Evolutionary conservation across 2,888 invertebrate species (phyloP), one percentile per base, ranked within the genome.

Genomic region (Synanthedon andrenaeformis): DNA sequence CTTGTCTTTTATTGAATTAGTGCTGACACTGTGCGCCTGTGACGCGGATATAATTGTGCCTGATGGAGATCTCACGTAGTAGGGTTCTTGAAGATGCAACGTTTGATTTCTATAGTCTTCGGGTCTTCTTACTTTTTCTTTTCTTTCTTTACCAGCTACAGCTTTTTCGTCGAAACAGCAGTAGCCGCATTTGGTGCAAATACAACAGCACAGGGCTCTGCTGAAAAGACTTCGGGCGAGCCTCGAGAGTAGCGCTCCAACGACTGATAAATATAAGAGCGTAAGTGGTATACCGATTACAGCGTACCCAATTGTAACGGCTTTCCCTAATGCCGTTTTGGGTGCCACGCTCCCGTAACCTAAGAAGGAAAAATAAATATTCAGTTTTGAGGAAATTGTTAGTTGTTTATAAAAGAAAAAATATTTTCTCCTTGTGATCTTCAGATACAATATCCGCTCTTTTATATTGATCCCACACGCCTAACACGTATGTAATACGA

Each of bases 281-380:
- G 96, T 96, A 59, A 96, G 79, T 0, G 96, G 96, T 63, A 96
- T 96, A 17, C 96, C 96, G 56, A 96, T 89, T 61, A 94, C 91
- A 45, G 96, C 95, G 79, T 96, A 96, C 14, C 92, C 92, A 82
- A 95, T 92, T n/a, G 97, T 97, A 2, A 96, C 93, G 42, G 95
- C 92, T 78, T 97, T 96, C 6, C 97, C 97, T 57, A 95, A 84
- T n/a, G 94, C 92, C 28, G 97, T 97, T 66, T 92, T 92, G 0
- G 97, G 97, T 1, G 96, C 94, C 54, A 96, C 94, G 78, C 96
- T 96, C 55, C 97, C 97, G 72, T 97, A 98, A 64, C 97, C 97
- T 97, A 89, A 0, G 83, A 88, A 65, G 60, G 61, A 56, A 52
- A 51, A 53, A 56, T 28, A 55, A 61, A 42, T 57, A 53, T 59